Evolutionary conservation across 2,797 vertebrate genomes (phyloP).

Genomic region (Fistularia tabacaria): DNA sequence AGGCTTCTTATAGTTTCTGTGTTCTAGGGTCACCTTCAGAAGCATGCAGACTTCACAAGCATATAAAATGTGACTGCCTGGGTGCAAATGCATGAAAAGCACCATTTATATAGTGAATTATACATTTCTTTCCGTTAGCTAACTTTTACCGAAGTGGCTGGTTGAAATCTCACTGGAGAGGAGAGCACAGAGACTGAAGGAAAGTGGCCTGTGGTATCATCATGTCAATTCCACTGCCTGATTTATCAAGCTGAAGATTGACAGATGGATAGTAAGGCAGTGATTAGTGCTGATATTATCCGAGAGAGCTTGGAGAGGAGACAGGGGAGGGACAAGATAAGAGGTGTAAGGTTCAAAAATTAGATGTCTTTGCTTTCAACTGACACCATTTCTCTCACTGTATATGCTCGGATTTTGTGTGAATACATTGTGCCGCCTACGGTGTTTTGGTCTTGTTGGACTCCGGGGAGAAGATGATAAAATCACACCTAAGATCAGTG

Average conservation of each 20-base stretch:
- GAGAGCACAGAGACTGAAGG: slow-evolving; percentile 12
- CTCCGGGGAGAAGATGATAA: slow-evolving; percentile 45
- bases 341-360: slow-evolving; percentile 40
- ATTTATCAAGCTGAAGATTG: slow-evolving; percentile 23
- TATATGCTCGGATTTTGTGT: slow-evolving; percentile 11
- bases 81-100: slow-evolving; percentile 11
- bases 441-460: neutral
- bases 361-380: slow-evolving; percentile 38
- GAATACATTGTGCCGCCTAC: slow-evolving; percentile 17
- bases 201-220: slow-evolving; percentile 2
- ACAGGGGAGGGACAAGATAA: slow-evolving; percentile 45
- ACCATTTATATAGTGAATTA: neutral
- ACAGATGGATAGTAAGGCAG: slow-evolving; percentile 42
- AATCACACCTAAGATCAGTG: slow-evolving; percentile 68
- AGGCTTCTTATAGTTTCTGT: slow-evolving; percentile 43
- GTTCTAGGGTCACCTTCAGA: slow-evolving; percentile 59
- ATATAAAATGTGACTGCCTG: slow-evolving; percentile 49
- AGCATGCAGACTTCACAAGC: slow-evolving; percentile 37
- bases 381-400: slow-evolving; percentile 27
- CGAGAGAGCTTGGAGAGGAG: slow-evolving; percentile 27
- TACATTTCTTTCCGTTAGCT: slow-evolving; percentile 26
- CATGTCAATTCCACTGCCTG: slow-evolving; percentile 25
- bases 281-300: slow-evolving; percentile 55
- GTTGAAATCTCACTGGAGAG: slow-evolving; percentile 19
- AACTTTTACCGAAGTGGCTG: slow-evolving; percentile 30